phyloP scores from a whole-genome alignment of 64 coral and sea anemone genomes.

The Montipora foliosa region DNA sequence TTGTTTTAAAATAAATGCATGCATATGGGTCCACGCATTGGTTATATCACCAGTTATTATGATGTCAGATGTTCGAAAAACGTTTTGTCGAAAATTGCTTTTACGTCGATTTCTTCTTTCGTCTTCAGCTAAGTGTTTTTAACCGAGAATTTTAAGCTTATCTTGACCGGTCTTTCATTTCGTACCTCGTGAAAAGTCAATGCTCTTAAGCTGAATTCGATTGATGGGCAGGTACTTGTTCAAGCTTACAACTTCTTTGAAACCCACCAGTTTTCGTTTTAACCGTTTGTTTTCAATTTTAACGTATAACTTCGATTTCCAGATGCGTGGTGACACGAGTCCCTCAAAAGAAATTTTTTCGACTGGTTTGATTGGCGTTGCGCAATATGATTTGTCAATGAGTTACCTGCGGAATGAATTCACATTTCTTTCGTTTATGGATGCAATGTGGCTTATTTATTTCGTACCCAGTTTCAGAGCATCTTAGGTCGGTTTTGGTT shows the following conservation, averaged over 20 bases:
- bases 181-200: too few species aligned
- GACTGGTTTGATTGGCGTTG: background rate
- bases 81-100: too few species aligned
- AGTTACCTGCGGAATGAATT: too few species aligned
- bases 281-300: background rate
- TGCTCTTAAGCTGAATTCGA: too few species aligned
- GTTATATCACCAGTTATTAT: too few species aligned
- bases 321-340: background rate
- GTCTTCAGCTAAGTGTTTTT: background rate
- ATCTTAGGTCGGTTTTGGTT: background rate
- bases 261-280: background rate
- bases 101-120: too few species aligned
- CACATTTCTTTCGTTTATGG: background rate
- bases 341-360: background rate
- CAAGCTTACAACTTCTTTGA: background rate
- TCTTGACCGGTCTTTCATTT: too few species aligned
- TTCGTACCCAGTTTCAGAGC: too few species aligned
- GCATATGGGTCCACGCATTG: background rate
- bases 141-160: too few species aligned
- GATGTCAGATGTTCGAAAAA: too few species aligned
- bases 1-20: slow-evolving; percentile 7
- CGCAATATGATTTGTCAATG: background rate
- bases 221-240: too few species aligned
- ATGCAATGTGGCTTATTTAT: background rate
- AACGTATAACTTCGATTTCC: background rate